Conservation (phyloP, 1,140 invertebrate species). For the Cecropterus lyciades region DNA sequence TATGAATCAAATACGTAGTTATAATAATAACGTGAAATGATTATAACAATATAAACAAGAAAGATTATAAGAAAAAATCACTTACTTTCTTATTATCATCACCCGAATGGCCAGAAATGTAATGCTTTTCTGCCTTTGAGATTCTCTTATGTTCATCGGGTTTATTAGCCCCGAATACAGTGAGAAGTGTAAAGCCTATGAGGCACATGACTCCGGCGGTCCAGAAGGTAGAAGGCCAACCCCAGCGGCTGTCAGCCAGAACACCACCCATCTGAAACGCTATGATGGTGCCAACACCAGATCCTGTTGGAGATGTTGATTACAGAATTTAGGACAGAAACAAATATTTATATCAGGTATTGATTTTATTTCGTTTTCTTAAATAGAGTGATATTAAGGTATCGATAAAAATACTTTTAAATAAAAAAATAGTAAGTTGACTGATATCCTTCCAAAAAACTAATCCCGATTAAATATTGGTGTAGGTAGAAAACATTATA, state of each 20-base stretch:
- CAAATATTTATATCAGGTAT: not conserved
- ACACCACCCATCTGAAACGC: slow-evolving; percentile 80
- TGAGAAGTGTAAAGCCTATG: slow-evolving; percentile 65
- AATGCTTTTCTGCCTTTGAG: slow-evolving; percentile 84
- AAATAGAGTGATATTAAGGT: no score
- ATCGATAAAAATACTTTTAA: no score
- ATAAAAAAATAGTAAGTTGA: no score
- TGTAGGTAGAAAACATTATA: no score
- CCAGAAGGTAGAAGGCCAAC: slow-evolving; percentile 86
- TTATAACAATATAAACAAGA: no score
- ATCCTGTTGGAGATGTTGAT: slow-evolving; percentile 41
- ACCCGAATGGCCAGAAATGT: slow-evolving; percentile 75
- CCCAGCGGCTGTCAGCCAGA: slow-evolving; percentile 63
- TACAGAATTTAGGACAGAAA: not conserved
- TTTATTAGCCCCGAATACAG: slow-evolving; percentile 69
- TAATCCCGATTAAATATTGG: no score
- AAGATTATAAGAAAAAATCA: not conserved
- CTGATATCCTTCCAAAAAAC: no score
- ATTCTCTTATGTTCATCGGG: slow-evolving; percentile 86
- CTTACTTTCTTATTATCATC: slow-evolving; percentile 48
- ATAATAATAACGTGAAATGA: no score
- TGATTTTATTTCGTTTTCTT: no score
- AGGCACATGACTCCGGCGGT: slow-evolving; percentile 83
- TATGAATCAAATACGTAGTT: not conserved
- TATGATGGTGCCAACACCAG: slow-evolving; percentile 75